Conservation (phyloP, 2,888 invertebrate species). For the Omphaloscelis lunosa region DNA sequence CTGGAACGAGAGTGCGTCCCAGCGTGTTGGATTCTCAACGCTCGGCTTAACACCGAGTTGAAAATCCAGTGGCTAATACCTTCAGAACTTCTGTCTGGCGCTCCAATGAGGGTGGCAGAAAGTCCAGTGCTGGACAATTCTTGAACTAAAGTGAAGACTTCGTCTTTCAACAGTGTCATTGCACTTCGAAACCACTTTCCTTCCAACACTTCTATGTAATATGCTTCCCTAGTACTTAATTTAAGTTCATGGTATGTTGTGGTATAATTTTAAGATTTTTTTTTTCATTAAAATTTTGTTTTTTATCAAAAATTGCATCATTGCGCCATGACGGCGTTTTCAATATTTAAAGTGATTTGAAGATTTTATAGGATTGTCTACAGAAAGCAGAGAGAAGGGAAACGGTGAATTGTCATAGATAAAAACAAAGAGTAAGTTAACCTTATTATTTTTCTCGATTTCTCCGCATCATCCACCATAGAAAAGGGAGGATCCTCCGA, state of each 20-base stretch:
- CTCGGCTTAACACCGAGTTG: too few species aligned
- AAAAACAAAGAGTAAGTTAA: background rate
- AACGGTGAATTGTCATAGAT: background rate
- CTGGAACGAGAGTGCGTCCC: too few species aligned
- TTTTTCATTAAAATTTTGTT: background rate
- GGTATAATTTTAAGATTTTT: background rate
- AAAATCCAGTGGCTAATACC: conserved; percentile 26
- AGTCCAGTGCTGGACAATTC: conserved; percentile 13
- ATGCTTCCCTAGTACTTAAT: background rate
- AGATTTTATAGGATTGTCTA: background rate
- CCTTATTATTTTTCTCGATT: background rate
- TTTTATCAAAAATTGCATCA: background rate
- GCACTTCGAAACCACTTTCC: background rate
- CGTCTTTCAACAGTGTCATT: conserved; percentile 45
- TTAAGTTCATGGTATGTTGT: background rate
- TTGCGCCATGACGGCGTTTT: background rate
- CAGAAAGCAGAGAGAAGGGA: background rate
- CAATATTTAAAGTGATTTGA: background rate
- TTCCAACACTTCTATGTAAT: background rate
- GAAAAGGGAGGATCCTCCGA: too few species aligned
- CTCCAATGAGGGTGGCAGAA: conserved; percentile 15
- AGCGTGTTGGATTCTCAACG: too few species aligned
- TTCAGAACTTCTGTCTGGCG: conserved; percentile 2
- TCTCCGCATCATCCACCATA: too few species aligned
- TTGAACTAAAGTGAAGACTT: conserved; percentile 15